Evolutionary conservation across 2,113 vertebrate species (phyloP), one percentile per base, ranked within the genome.

Genomic region (Fregetta grallaria): DNA sequence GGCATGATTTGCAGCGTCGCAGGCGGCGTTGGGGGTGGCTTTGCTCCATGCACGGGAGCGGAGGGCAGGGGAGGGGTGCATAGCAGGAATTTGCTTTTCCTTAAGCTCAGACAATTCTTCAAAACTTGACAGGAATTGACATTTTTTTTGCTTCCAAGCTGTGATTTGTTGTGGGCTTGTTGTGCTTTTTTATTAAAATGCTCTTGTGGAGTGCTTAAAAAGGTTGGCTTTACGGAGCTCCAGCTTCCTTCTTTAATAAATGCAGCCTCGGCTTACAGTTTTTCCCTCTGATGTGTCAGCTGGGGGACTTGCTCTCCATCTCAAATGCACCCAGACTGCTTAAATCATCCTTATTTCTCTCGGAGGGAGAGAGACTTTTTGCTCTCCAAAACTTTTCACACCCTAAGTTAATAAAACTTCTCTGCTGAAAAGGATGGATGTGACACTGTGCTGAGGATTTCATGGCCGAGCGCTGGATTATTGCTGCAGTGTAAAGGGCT

Each of bases 161-260:
- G 27, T 98, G 98, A 98, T 98, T 97, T 98, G 95, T 97, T 95
- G 96, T 79, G 94, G 95, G 91, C 95, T 97, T 94, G 96, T 94
- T 91, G 93, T 97, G 95, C 93, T 97, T 98, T 98, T 98, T 98
- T 97, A 98, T 98, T 97, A 98, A 98, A 98, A 97, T 68, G 93
- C 88, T 97, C 95, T 97, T n/a, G 18, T 86, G 81, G 91, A 97
- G 92, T 65, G 76, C 90, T 96, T 80, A 93, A 91, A 97, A 93
- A 91, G 95, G 70, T 93, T 96, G 95, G 92, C 95, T 97, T 97
- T 97, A 93, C 85, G 86, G 82, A 96, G 91, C 92, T 71, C 82
- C 95, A 90, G 61, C 97, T 92, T 95, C 94, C 90, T 86, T 77
- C 94, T 97, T 96, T 96, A 97, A 97, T 97, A 97, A 97, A 97